Evolutionary conservation across 1,140 invertebrate species (phyloP).

Genomic region (Sinonovacula constricta): DNA sequence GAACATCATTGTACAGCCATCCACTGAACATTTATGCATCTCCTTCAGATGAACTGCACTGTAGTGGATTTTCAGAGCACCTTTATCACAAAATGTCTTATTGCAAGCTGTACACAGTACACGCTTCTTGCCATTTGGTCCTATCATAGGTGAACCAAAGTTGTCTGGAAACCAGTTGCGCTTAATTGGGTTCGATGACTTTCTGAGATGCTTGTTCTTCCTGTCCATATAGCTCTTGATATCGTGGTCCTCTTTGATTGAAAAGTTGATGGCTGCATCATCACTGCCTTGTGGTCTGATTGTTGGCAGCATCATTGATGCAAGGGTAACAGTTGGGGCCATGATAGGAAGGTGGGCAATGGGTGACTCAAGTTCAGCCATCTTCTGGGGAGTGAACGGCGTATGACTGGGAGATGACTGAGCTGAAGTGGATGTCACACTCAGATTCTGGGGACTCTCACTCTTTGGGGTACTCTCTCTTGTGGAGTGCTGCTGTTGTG

Average conservation of each 20-base stretch:
- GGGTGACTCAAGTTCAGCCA: conserved; percentile 16
- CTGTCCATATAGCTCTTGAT: conserved; percentile 74
- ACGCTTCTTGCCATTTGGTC: conserved; percentile 85
- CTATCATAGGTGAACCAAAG: conserved; percentile 75
- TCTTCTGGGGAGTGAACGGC: conserved; percentile 40
- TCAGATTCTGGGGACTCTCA: conserved; percentile 74
- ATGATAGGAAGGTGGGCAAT: conserved; percentile 23
- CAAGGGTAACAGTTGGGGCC: conserved; percentile 49
- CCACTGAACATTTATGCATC: conserved; percentile 99
- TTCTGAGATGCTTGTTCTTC: conserved; percentile 82
- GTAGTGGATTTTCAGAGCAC: conserved; percentile 98
- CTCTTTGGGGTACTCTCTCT: conserved; percentile 58
- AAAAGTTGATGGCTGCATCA: conserved; percentile 65
- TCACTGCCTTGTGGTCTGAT: conserved; percentile 50
- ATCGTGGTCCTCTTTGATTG: conserved; percentile 63
- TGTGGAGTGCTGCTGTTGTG: conserved; percentile 45
- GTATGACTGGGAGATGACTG: conserved; percentile 58
- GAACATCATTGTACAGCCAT: conserved; percentile 99
- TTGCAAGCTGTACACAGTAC: conserved; percentile 99
- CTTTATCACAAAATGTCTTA: conserved; percentile 99
- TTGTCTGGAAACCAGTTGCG: conserved; percentile 91
- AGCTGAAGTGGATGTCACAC: conserved; percentile 66
- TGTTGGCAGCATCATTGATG: conserved; percentile 54
- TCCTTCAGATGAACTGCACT: conserved; percentile 98
- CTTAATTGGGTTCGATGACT: conserved; percentile 92